These are phyloP conservation scores for Enteromius afrohamiltoni DNA, from an alignment of 2,797 vertebrate genomes.

Conservation along the genomic window DNA sequence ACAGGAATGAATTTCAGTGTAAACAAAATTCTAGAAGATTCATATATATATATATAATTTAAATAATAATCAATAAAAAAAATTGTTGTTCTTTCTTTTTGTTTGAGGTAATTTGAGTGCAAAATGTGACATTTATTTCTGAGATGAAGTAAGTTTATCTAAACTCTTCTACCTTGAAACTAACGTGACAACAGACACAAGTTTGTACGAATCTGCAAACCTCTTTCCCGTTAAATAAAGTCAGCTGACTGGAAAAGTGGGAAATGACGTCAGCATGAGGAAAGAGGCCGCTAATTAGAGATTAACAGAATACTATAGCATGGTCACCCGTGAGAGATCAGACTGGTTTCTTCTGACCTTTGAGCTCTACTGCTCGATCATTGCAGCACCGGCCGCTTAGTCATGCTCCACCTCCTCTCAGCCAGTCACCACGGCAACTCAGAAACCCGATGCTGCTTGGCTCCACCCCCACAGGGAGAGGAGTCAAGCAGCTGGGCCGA, in stretches of 20 bases:
- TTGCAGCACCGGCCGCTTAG: conserved; percentile 34
- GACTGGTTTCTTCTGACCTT: conserved; percentile 8
- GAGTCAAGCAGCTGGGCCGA: conserved; percentile 55
- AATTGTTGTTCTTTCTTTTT: neutral
- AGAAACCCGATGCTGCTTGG: conserved; percentile 55
- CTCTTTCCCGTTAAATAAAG: neutral
- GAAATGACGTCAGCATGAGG: conserved; percentile 21
- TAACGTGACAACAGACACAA: neutral
- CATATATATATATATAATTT: neutral
- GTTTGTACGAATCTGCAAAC: neutral
- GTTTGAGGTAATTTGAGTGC: neutral
- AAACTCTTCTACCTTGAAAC: neutral
- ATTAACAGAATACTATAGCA: conserved; percentile 32
- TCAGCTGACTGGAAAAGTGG: conserved; percentile 30
- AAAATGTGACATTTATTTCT: neutral
- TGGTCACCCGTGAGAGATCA: conserved; percentile 23
- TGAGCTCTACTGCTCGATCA: neutral
- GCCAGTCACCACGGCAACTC: conserved; percentile 32
- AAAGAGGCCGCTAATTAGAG: conserved; percentile 41
- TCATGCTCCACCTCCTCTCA: conserved; percentile 40
- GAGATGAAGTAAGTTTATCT: neutral
- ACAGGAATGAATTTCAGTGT: neutral
- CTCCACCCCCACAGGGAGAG: conserved; percentile 39
- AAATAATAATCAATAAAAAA: too few species aligned
- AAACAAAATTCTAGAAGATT: neutral